Conservation (phyloP, 2,888 invertebrate species). For the Tetrapedia diversipes region DNA sequence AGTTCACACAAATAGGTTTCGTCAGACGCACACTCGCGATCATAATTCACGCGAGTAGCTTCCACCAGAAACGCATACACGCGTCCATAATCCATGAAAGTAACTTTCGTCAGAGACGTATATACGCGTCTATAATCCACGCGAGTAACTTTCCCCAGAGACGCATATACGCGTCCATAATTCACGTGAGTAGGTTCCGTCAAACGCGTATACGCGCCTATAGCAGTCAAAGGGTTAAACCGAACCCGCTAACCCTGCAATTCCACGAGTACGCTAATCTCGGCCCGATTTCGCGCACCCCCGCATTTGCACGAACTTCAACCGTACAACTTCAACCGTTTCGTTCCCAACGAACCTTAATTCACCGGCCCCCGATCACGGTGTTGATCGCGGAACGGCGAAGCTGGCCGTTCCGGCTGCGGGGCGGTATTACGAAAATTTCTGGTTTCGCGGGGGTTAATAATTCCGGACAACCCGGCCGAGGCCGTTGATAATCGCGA, state of each 20-base stretch:
- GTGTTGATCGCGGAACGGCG: not conserved
- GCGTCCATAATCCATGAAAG: no score
- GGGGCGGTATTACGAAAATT: constrained; percentile 18
- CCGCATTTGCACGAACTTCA: not conserved
- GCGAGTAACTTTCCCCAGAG: no score
- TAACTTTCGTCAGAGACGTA: no score
- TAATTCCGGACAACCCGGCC: constrained; percentile 18
- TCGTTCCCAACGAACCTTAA: not conserved
- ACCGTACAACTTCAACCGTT: not conserved
- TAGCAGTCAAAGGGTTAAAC: not conserved
- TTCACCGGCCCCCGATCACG: not conserved
- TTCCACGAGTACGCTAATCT: not conserved
- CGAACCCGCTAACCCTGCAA: not conserved
- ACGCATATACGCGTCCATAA: no score
- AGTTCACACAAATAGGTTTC: no score
- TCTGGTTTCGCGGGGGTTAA: constrained; percentile 13
- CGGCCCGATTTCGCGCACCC: not conserved
- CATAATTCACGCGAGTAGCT: no score
- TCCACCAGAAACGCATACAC: no score
- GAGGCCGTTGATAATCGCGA: constrained; percentile 35
- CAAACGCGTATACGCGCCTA: no score
- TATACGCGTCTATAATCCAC: no score
- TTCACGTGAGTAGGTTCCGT: no score
- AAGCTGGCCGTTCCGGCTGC: not conserved
- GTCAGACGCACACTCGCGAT: no score